Evolutionary conservation across 1,140 invertebrate genomes (phyloP).

Genomic region (Cydia splendana): DNA sequence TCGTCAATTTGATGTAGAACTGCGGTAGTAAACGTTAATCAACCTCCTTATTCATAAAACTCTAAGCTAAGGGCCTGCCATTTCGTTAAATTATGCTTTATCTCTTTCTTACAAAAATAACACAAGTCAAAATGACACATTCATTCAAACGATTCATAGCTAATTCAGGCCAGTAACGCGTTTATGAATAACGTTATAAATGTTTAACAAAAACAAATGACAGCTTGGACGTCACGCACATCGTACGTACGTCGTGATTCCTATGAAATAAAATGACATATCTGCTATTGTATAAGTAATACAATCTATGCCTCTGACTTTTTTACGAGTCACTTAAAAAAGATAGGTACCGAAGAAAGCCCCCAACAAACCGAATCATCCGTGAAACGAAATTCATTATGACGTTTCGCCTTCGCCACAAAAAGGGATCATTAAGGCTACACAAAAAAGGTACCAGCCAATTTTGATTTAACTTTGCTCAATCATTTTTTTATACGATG

Average conservation of each 20-base stretch:
- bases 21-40: no score
- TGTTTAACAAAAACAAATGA: not conserved
- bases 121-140: no score
- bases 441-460: not conserved
- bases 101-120: no score
- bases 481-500: not conserved
- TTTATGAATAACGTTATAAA: no score
- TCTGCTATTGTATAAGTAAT: not conserved
- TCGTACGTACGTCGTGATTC: no score
- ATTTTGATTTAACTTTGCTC: not conserved
- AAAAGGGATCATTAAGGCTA: constrained; percentile 5
- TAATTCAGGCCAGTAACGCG: no score
- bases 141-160: no score
- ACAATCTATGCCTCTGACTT: not conserved
- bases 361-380: not conserved
- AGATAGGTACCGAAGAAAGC: not conserved
- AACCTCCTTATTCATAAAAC: no score
- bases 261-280: not conserved
- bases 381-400: constrained; percentile 32
- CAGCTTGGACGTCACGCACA: no score
- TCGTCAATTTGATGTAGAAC: no score
- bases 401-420: not conserved
- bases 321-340: constrained; percentile 23
- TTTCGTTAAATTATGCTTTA: no score
- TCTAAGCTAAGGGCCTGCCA: no score